phyloP scores from a whole-genome alignment of 2,797 vertebrate species.

The Darevskia mixta region DNA sequence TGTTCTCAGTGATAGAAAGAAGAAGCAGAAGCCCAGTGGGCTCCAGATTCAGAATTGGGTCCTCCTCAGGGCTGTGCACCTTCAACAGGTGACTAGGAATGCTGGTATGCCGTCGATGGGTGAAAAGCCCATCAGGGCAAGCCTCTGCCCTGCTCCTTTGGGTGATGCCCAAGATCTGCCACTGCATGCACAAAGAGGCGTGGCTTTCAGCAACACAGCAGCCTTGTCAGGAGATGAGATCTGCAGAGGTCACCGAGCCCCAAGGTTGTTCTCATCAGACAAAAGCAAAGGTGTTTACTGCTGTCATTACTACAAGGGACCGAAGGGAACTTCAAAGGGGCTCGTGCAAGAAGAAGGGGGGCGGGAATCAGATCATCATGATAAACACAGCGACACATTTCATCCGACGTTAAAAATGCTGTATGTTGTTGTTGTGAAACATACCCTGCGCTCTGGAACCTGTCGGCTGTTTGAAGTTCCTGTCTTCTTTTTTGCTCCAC shows the following conservation, averaged over 20 bases:
- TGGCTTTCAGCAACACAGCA: not conserved
- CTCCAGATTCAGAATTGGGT: not conserved
- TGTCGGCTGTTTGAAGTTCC: not conserved
- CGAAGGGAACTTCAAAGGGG: not conserved
- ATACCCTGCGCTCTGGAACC: not conserved
- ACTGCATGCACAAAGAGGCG: not conserved
- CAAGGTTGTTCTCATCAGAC: not conserved
- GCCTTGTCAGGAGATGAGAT: not conserved
- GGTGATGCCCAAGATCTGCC: too few species aligned
- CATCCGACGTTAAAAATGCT: not conserved
- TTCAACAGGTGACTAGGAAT: too few species aligned
- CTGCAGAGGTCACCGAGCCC: slow-evolving; percentile 2
- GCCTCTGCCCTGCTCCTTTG: too few species aligned
- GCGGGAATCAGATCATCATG: not conserved
- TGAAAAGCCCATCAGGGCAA: too few species aligned
- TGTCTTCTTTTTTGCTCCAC: not conserved
- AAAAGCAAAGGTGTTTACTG: slow-evolving; percentile 1
- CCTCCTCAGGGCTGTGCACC: not conserved
- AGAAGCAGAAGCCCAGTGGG: not conserved
- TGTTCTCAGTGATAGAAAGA: not conserved
- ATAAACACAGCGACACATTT: not conserved
- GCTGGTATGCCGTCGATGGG: not conserved
- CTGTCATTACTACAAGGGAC: not conserved
- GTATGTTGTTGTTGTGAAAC: not conserved
- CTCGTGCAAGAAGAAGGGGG: not conserved